These are phyloP conservation scores for Mystacornis crossleyi DNA, from an alignment of 2,113 vertebrate genomes.

Conservation along the genomic window DNA sequence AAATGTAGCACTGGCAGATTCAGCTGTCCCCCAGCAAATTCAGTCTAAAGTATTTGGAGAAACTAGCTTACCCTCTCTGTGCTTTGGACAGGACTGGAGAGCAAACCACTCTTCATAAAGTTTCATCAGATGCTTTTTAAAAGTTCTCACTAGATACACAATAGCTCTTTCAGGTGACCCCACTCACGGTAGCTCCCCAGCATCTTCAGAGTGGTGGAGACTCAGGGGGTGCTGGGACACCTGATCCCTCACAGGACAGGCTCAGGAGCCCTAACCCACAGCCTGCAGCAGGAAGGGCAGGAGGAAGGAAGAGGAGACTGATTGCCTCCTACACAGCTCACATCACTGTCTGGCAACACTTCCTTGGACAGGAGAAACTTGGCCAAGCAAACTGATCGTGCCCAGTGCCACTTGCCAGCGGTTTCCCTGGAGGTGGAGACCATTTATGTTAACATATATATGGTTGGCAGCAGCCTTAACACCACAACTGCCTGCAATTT, in stretches of 20 bases:
- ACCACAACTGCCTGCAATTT: background rate
- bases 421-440: background rate
- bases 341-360: background rate
- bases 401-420: rapidly evolving
- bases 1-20: background rate
- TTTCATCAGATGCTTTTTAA: background rate
- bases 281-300: background rate
- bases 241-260: background rate
- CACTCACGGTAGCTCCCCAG: rapidly evolving
- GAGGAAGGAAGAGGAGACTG: background rate
- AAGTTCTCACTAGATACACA: background rate
- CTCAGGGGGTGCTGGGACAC: background rate
- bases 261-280: background rate
- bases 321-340: background rate
- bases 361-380: background rate
- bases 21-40: background rate
- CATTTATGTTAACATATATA: background rate
- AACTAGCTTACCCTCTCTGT: background rate
- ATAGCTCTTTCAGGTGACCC: background rate
- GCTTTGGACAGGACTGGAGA: background rate
- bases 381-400: background rate
- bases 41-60: background rate
- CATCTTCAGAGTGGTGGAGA: background rate
- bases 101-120: background rate
- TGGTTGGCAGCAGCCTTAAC: background rate